Base-by-base conservation (phyloP, 2,888 invertebrate species). In the Synergus umbraculus region DNA sequence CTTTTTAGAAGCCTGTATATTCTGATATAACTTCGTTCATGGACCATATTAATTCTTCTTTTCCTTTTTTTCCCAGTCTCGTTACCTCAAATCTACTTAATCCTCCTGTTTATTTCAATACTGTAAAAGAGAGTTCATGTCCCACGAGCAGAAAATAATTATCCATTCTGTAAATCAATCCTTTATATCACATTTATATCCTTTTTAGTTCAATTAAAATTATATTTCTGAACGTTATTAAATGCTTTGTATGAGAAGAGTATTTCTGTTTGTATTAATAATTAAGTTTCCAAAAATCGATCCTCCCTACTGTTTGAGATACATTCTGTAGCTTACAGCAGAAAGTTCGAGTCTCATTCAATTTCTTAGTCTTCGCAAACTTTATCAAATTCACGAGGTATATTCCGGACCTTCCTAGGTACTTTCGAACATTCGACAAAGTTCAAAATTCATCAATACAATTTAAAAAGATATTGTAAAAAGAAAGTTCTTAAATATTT, bases 1-100 rank as follows among this genome's bases (percentile, higher is more conserved):
- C 76, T n/a, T 37, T 22, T 79, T 46, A 69, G 43, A n/a, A 58
- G 13, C 73, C 49, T n/a, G 58, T 77, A 29, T 46, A 44, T 83
- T 37, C 54, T 44, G 58, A 66, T 63, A 22, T 60, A 44, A 77
- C 63, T 15, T 58, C 58, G 18, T 58, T 18, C 58, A 18, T 2
- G 9, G 18, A 10, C 18, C 10, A 60, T 60, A 10, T 12, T 15
- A 54, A 54, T 54, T 5, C 15, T 54, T 54, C 10, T 60, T 22
- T 60, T 60, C 5, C 60, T 9, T 22, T 18, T 60, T 60, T 60
- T 60, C 12, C 60, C 10, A 60, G 10, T 18, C 60, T 12, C 12
- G 10, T 60, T 60, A 60, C 60, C 9, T 22, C 22, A 60, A 22
- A 9, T 4, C 18, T 10, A 60, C 22, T 22, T 60, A 60, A 60